A percentile compares a stretch with the other conserved stretches of the same genome.
Evolutionary conservation across 2,113 vertebrate species (phyloP).

Genomic region (Hemibagrus wyckioides): DNA sequence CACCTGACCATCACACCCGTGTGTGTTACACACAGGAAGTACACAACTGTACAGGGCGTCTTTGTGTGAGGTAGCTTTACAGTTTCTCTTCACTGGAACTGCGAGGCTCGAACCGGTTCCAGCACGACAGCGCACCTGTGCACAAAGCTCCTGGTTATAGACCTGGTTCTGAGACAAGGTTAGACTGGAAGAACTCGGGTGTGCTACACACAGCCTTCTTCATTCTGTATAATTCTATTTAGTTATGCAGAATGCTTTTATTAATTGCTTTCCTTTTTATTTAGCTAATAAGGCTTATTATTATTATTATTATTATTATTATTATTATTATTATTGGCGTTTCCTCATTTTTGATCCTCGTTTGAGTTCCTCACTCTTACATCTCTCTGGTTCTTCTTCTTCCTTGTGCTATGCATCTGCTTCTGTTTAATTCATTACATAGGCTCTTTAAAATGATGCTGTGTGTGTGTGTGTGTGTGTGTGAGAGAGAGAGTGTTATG

Average conservation of each 20-base stretch:
- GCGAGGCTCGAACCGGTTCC: neutral
- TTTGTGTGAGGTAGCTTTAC: no score
- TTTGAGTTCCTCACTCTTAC: neutral
- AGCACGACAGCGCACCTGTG: neutral
- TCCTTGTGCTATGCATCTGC: neutral
- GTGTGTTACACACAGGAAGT: no score
- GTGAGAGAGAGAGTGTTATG: neutral
- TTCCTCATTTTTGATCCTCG: no score
- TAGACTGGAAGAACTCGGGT: neutral
- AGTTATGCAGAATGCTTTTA: neutral
- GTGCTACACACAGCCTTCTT: neutral
- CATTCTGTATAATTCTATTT: neutral
- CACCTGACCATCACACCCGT: no score
- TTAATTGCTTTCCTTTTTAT: neutral
- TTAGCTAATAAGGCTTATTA: neutral
- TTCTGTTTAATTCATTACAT: slow-evolving; percentile 24
- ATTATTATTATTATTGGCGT: neutral
- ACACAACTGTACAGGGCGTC: neutral
- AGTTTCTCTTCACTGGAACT: no score
- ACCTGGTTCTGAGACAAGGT: neutral
- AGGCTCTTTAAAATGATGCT: neutral
- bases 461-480: neutral
- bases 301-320: neutral
- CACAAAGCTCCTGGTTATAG: neutral
- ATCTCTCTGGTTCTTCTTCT: neutral